Conservation (phyloP, 2,797 vertebrate species). For the Semotilus atromaculatus region DNA sequence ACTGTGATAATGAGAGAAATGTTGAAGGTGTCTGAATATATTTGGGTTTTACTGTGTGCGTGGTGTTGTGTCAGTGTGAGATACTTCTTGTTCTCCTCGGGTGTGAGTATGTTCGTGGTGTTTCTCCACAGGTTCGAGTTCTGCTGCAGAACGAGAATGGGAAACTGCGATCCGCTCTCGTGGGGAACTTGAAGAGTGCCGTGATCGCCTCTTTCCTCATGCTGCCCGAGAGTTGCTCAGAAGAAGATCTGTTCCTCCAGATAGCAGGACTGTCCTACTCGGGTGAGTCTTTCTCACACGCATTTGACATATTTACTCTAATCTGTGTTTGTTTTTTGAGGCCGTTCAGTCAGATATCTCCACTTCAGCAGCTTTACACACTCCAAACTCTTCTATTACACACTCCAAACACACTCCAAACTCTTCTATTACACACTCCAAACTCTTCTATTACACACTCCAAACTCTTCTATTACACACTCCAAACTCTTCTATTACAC, state of each 20-base stretch:
- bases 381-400: too few relatives aligned
- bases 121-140: conserved; percentile 85
- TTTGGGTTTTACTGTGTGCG: too few relatives aligned
- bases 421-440: too few relatives aligned
- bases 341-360: background rate
- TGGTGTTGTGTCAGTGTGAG: background rate
- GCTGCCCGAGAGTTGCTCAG: conserved; percentile 93
- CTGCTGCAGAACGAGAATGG: conserved; percentile 84
- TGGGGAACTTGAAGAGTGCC: conserved; percentile 90
- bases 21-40: too few relatives aligned
- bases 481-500: too few relatives aligned
- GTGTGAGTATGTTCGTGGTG: too few relatives aligned
- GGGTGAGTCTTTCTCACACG: conserved; percentile 72
- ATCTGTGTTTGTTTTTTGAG: background rate
- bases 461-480: too few relatives aligned
- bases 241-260: conserved; percentile 91
- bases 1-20: too few relatives aligned
- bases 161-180: conserved; percentile 82
- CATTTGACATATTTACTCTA: background rate
- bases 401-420: too few relatives aligned
- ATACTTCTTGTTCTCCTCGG: too few relatives aligned
- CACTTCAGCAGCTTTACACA: background rate
- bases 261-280: conserved; percentile 94
- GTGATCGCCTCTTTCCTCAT: conserved; percentile 92
- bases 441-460: too few relatives aligned